These are phyloP conservation scores for Rhynchonema sp. DNA, from an alignment of 2,888 invertebrate genomes.

Conservation along the genomic window DNA sequence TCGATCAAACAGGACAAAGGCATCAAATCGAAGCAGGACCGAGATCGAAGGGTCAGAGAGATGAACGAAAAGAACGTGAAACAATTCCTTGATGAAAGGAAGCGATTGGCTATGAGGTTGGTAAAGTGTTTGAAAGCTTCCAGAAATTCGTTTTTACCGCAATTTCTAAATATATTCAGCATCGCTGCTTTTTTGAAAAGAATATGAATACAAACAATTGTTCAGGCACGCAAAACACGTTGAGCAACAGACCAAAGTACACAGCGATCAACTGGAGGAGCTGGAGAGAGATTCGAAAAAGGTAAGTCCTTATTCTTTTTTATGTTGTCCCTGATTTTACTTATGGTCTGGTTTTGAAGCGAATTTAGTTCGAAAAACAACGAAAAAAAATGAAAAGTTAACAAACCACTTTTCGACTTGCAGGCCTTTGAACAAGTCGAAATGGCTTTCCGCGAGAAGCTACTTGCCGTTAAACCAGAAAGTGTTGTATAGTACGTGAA, in stretches of 20 bases:
- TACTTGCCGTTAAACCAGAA: conserved; percentile 7
- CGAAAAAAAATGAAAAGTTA: neutral
- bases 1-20: conserved; percentile 80
- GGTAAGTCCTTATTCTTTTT: neutral
- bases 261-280: conserved; percentile 26
- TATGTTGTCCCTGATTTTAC: too few relatives aligned
- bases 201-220: neutral
- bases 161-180: too few relatives aligned
- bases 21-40: conserved; percentile 76
- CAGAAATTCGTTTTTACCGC: too few relatives aligned
- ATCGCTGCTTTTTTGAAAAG: neutral
- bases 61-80: conserved; percentile 54
- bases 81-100: conserved; percentile 26
- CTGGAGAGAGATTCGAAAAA: conserved; percentile 25
- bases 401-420: neutral
- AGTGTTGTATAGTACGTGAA: conserved; percentile 1
- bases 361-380: too few relatives aligned
- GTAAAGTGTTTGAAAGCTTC: too few relatives aligned
- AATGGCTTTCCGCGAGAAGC: conserved; percentile 3
- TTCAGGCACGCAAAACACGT: conserved; percentile 9
- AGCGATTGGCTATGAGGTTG: conserved; percentile 19
- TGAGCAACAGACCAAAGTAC: conserved; percentile 24
- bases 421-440: conserved; percentile 5
- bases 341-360: neutral
- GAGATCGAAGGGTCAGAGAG: conserved; percentile 64